Evolutionary conservation across 2,888 invertebrate species (phyloP).

Genomic region (Macropis europaea): DNA sequence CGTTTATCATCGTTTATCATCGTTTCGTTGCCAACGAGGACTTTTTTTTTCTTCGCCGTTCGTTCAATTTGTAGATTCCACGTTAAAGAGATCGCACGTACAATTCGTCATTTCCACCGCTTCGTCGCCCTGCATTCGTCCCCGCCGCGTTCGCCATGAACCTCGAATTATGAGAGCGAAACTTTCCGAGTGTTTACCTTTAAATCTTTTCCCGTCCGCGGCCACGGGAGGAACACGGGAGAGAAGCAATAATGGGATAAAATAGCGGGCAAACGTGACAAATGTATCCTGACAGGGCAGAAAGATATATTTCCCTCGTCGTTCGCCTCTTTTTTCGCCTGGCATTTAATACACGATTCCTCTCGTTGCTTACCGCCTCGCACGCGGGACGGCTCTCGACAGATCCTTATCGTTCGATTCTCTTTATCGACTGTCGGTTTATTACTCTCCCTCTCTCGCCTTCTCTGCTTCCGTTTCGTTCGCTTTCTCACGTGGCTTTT

Average conservation of each 20-base stretch:
- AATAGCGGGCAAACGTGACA: constrained; percentile 55
- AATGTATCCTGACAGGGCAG: constrained; percentile 50
- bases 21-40: too few species aligned
- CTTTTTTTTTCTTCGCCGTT: neutral
- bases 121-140: neutral
- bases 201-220: constrained; percentile 32
- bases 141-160: constrained; percentile 1
- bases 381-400: constrained; percentile 27
- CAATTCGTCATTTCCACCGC: too few species aligned
- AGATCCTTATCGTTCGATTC: constrained; percentile 44
- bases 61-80: neutral
- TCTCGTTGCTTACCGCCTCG: constrained; percentile 35
- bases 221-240: constrained; percentile 1
- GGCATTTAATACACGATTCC: constrained; percentile 48
- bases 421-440: constrained; percentile 39
- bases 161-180: constrained; percentile 22
- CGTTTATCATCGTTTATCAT: constrained; percentile 7
- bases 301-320: constrained; percentile 49
- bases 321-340: constrained; percentile 44
- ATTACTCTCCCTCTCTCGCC: constrained; percentile 31
- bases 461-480: constrained; percentile 20
- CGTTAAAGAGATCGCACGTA: constrained; percentile 27
- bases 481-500: neutral
- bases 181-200: constrained; percentile 51
- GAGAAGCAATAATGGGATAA: constrained; percentile 53